Evolutionary conservation across 1,140 invertebrate genomes (phyloP).

Genomic region (Druon quercuslanigerum): DNA sequence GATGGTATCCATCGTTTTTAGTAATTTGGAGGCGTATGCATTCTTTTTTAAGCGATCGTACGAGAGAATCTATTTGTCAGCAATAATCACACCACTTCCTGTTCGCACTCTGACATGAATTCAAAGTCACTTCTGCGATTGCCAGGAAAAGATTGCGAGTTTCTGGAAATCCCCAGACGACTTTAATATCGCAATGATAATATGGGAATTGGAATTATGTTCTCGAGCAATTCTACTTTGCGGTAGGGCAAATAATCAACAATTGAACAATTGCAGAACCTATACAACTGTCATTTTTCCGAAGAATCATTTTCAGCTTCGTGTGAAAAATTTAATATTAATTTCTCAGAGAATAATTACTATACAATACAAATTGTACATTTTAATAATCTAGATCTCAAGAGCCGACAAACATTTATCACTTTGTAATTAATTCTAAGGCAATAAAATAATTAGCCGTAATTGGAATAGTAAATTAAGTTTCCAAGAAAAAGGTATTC

Average conservation of each 20-base stretch:
- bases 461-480: too few species aligned
- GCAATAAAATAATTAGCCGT: too few species aligned
- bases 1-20: not conserved
- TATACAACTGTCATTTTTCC: not conserved
- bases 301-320: not conserved
- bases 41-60: slow-evolving; percentile 20
- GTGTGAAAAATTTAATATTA: not conserved
- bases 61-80: slow-evolving; percentile 29
- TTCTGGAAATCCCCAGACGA: slow-evolving; percentile 19
- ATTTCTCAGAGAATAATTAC: slow-evolving; percentile 10
- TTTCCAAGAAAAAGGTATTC: too few species aligned
- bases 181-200: slow-evolving; percentile 23
- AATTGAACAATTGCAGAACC: not conserved
- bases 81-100: slow-evolving; percentile 27
- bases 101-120: slow-evolving; percentile 10
- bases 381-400: slow-evolving; percentile 7
- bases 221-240: not conserved
- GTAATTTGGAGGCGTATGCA: slow-evolving; percentile 10
- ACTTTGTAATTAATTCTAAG: not conserved
- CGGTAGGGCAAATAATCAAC: not conserved
- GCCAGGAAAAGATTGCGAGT: slow-evolving; percentile 26
- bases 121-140: slow-evolving; percentile 16
- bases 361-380: slow-evolving; percentile 1
- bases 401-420: not conserved
- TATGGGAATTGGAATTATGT: slow-evolving; percentile 10